Conservation (phyloP, 2,797 vertebrate genomes). For the Telmatherina bonti region DNA sequence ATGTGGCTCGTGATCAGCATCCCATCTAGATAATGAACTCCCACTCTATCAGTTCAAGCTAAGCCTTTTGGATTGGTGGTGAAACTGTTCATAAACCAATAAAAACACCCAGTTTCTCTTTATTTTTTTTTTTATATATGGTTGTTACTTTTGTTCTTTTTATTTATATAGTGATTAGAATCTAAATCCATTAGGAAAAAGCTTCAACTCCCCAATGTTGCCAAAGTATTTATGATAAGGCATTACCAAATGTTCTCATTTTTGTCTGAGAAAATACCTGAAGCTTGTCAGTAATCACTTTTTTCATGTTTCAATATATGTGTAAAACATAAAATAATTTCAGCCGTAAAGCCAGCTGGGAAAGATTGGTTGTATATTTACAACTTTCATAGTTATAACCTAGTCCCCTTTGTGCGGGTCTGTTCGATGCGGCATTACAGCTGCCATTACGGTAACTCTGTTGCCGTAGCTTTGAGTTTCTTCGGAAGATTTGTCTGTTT, state of each 20-base stretch:
- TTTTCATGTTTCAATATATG: background rate
- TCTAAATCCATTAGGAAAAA: background rate
- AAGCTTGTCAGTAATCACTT: background rate
- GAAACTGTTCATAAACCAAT: background rate
- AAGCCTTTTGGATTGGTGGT: background rate
- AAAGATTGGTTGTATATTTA: background rate
- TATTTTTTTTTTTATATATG: too few relatives aligned
- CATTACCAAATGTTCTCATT: too few relatives aligned
- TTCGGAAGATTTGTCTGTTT: slow-evolving; percentile 29
- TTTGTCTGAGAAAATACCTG: too few relatives aligned
- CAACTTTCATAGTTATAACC: too few relatives aligned
- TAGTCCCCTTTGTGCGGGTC: too few relatives aligned
- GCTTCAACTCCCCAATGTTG: background rate
- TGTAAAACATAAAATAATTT: background rate
- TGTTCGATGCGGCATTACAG: slow-evolving; percentile 7
- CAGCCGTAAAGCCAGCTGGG: background rate
- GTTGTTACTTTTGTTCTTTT: too few relatives aligned
- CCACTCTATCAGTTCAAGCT: background rate
- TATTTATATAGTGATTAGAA: background rate
- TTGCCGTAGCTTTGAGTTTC: background rate
- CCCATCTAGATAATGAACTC: background rate
- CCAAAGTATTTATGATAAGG: background rate
- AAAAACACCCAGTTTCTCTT: too few relatives aligned
- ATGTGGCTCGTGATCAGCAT: background rate
- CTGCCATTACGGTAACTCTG: slow-evolving; percentile 45